Evolutionary conservation across 2,888 invertebrate species (phyloP).

Genomic region (Glyphotaelius pellucidus): DNA sequence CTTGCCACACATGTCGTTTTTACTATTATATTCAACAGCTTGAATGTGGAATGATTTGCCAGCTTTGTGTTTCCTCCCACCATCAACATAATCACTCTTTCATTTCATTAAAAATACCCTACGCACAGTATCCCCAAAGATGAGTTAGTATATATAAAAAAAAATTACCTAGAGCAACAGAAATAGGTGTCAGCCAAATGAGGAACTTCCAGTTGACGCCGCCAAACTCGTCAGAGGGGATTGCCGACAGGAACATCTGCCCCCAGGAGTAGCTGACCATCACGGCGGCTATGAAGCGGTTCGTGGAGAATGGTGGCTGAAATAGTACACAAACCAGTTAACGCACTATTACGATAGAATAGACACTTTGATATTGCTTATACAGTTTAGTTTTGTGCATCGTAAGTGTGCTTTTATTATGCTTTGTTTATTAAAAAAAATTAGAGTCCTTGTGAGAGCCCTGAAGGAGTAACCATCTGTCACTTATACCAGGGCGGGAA

Average conservation of each 20-base stretch:
- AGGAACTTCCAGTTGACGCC: conserved; percentile 85
- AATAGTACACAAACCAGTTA: conserved; percentile 66
- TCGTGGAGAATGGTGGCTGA: conserved; percentile 89
- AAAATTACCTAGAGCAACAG: conserved; percentile 82
- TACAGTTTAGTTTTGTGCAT: too few relatives aligned
- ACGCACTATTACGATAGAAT: background rate
- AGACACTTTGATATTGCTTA: background rate
- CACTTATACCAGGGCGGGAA: too few relatives aligned
- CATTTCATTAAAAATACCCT: too few relatives aligned
- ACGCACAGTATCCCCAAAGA: background rate
- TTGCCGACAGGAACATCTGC: conserved; percentile 84
- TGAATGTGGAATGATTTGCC: background rate
- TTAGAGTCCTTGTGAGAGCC: too few relatives aligned
- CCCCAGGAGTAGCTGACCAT: conserved; percentile 90
- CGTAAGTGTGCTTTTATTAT: too few relatives aligned
- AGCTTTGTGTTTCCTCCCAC: too few relatives aligned
- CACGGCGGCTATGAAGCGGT: conserved; percentile 86
- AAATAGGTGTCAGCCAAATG: conserved; percentile 85
- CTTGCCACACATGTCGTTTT: too few relatives aligned
- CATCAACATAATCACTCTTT: background rate
- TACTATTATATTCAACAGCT: background rate
- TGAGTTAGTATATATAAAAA: background rate
- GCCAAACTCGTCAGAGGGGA: conserved; percentile 85
- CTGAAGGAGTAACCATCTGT: too few relatives aligned
- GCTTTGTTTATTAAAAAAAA: too few relatives aligned